phyloP scores from a whole-genome alignment of 2,797 vertebrate species.

The Pogoniulus pusillus region DNA sequence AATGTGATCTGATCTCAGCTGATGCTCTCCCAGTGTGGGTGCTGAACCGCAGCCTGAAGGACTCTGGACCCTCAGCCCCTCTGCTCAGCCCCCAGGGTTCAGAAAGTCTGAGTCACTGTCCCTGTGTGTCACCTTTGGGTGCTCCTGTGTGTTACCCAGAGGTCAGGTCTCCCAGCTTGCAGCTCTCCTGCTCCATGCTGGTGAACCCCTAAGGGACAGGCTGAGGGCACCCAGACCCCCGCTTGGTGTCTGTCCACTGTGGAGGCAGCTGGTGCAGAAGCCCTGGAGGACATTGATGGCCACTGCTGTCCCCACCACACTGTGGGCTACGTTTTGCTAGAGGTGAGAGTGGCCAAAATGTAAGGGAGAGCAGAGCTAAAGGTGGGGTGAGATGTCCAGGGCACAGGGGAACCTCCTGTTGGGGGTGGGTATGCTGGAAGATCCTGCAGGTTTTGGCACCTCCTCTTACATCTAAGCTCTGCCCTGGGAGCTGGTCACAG shows the following conservation, averaged over 20 bases:
- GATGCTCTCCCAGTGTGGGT: not conserved
- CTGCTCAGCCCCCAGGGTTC: not conserved
- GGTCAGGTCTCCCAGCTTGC: not conserved
- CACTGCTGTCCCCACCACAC: fast-evolving
- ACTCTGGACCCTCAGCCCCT: not conserved
- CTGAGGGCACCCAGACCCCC: not conserved
- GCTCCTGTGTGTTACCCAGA: no score
- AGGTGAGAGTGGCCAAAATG: fast-evolving
- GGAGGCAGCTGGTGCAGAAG: not conserved
- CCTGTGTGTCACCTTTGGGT: not conserved
- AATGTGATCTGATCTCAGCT: not conserved
- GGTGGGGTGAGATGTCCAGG: no score
- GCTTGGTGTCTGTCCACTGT: fast-evolving
- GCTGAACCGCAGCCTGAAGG: not conserved
- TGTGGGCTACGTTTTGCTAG: not conserved
- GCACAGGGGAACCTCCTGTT: fast-evolving
- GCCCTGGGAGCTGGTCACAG: not conserved
- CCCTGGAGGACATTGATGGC: fast-evolving
- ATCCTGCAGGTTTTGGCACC: not conserved
- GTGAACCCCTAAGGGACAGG: fast-evolving
- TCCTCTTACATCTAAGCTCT: not conserved
- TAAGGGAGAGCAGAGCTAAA: fast-evolving
- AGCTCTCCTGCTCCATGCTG: not conserved
- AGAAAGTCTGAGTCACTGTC: not conserved
- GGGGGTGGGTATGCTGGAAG: not conserved